phyloP scores from a whole-genome alignment of 2,113 vertebrate genomes.

The Limnothrissa miodon region DNA sequence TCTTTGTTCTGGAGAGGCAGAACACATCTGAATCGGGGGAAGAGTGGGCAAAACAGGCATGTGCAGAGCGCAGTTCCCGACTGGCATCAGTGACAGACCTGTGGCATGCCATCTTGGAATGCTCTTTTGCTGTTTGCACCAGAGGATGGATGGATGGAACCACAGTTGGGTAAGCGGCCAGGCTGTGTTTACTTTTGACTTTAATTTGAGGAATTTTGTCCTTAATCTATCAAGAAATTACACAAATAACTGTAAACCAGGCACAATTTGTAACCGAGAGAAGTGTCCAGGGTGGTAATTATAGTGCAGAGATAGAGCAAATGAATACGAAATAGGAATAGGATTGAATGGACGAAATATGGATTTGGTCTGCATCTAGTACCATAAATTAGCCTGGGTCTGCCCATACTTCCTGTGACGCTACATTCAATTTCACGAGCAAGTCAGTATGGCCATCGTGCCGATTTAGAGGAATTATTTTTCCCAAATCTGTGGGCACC shows the following conservation, averaged over 20 bases:
- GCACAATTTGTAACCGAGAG: neutral
- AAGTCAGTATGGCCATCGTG: too few species aligned
- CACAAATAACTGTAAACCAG: constrained; percentile 17
- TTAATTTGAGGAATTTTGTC: neutral
- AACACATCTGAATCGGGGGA: constrained; percentile 73
- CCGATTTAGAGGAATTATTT: too few species aligned
- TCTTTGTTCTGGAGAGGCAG: constrained; percentile 79
- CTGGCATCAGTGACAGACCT: constrained; percentile 82
- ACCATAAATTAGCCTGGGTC: too few species aligned
- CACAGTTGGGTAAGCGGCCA: constrained; percentile 79
- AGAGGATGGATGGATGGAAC: constrained; percentile 84
- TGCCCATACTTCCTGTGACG: too few species aligned
- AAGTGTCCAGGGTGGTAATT: too few species aligned
- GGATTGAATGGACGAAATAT: too few species aligned
- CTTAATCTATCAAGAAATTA: neutral
- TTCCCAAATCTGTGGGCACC: too few species aligned
- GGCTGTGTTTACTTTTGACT: neutral
- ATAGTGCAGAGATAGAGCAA: too few species aligned
- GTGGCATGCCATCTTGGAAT: constrained; percentile 78
- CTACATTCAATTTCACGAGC: too few species aligned
- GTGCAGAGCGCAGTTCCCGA: constrained; percentile 72
- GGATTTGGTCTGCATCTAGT: too few species aligned
- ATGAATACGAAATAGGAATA: too few species aligned
- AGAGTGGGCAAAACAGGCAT: constrained; percentile 73
- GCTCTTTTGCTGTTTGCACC: constrained; percentile 78